Conservation (phyloP, 2,113 vertebrate genomes). For the Heterocephalus glaber region DNA sequence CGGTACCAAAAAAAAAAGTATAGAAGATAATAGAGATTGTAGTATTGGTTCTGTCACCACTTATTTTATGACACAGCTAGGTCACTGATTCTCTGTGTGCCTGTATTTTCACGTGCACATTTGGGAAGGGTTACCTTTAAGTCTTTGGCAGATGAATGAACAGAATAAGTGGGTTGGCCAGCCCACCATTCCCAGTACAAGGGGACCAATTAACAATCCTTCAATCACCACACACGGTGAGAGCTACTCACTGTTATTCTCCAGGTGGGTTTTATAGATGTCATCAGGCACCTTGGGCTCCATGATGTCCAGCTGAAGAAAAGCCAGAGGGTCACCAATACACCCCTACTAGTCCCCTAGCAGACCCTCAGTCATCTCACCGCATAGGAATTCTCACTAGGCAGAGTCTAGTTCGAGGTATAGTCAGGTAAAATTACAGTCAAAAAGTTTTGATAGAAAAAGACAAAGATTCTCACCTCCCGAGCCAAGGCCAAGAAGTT, state of each 20-base stretch:
- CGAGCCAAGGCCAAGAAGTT: slow-evolving; percentile 97
- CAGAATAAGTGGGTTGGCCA: neutral
- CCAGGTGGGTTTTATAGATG: slow-evolving; percentile 99
- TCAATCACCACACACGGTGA: neutral
- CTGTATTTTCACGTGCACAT: slow-evolving; percentile 45
- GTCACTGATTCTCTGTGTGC: slow-evolving; percentile 37
- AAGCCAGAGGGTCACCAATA: slow-evolving; percentile 60
- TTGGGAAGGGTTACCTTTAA: slow-evolving; percentile 58
- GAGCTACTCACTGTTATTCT: slow-evolving; percentile 94
- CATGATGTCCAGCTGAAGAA: slow-evolving; percentile 96
- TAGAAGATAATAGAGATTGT: slow-evolving; percentile 18
- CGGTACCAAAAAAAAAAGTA: neutral
- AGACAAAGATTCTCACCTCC: slow-evolving; percentile 88
- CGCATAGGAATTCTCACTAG: slow-evolving; percentile 36
- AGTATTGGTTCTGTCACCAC: slow-evolving; percentile 20
- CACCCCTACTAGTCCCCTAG: neutral
- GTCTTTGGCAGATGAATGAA: slow-evolving; percentile 56
- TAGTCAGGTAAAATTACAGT: neutral
- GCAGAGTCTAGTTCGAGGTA: neutral
- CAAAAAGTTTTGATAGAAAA: neutral
- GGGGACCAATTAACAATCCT: neutral
- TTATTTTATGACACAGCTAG: slow-evolving; percentile 39
- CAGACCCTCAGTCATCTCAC: slow-evolving; percentile 26
- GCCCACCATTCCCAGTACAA: neutral
- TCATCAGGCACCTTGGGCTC: slow-evolving; percentile 99